Percentiles rank a stretch among this genome's conserved stretches.
Conservation (phyloP, 2,113 vertebrate species). For the Plectropomus leopardus region DNA sequence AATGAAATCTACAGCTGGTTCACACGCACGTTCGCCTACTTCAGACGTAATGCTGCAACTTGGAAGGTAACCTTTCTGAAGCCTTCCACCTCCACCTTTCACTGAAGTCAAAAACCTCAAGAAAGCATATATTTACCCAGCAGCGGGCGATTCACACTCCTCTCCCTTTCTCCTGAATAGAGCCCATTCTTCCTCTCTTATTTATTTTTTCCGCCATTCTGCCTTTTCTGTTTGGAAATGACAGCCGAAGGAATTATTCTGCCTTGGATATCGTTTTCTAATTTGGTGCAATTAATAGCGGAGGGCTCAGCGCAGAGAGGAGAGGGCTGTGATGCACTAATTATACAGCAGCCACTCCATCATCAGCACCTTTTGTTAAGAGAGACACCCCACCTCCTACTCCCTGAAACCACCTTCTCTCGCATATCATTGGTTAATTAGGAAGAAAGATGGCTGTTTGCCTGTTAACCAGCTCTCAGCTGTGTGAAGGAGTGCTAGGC, state of each 20-base stretch:
- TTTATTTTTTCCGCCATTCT: slow-evolving; percentile 79
- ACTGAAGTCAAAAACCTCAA: slow-evolving; percentile 40
- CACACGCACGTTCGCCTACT: slow-evolving; percentile 99
- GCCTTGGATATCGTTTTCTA: slow-evolving; percentile 99
- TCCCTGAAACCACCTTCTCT: slow-evolving; percentile 68
- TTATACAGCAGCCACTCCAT: slow-evolving; percentile 99
- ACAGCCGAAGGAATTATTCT: slow-evolving; percentile 99
- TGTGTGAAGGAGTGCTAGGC: neutral
- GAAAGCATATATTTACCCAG: slow-evolving; percentile 93
- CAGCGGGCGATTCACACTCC: slow-evolving; percentile 90
- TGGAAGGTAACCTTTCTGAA: slow-evolving; percentile 94
- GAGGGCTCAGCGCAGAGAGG: slow-evolving; percentile 95
- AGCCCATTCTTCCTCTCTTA: slow-evolving; percentile 89
- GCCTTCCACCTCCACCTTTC: neutral
- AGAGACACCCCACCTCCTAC: slow-evolving; percentile 84
- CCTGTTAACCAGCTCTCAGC: slow-evolving; percentile 86
- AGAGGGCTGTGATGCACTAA: slow-evolving; percentile 97
- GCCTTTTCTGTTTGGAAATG: slow-evolving; percentile 87
- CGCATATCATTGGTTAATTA: slow-evolving; percentile 99
- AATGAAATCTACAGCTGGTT: slow-evolving; percentile 99
- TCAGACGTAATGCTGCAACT: slow-evolving; percentile 99
- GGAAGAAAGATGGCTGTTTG: slow-evolving; percentile 98
- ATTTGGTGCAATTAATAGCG: slow-evolving; percentile 99
- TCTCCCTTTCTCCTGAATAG: slow-evolving; percentile 91
- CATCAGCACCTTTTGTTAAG: slow-evolving; percentile 99